Conservation (phyloP, 2,888 invertebrate species). For the Troides aeacus region DNA sequence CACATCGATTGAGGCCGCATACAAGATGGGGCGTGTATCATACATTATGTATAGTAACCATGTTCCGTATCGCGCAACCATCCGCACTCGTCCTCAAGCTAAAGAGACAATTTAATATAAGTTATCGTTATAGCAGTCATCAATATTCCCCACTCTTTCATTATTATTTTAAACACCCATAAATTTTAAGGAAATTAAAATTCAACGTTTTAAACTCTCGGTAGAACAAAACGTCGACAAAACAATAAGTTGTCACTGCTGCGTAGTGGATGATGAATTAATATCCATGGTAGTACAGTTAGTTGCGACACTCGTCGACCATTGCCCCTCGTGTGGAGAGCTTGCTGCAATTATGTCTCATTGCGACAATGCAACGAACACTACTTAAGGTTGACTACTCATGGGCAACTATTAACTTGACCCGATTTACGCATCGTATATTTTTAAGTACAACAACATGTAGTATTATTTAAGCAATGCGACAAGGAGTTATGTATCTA, state of each 20-base stretch:
- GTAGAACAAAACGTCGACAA: slow-evolving; percentile 5
- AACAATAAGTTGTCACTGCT: slow-evolving; percentile 30
- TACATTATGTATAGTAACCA: slow-evolving; percentile 64
- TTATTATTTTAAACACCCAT: not conserved
- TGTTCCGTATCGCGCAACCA: slow-evolving; percentile 56
- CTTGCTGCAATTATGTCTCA: slow-evolving; percentile 53
- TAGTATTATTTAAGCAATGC: too few relatives aligned
- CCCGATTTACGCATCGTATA: too few relatives aligned
- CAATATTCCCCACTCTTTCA: too few relatives aligned
- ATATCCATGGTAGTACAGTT: slow-evolving; percentile 53
- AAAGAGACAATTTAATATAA: slow-evolving; percentile 11
- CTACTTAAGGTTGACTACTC: slow-evolving; percentile 12
- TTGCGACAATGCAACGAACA: slow-evolving; percentile 41
- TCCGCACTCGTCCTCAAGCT: slow-evolving; percentile 48
- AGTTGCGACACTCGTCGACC: slow-evolving; percentile 46
- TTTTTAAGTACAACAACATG: too few relatives aligned
- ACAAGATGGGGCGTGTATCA: slow-evolving; percentile 63
- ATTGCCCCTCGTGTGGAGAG: slow-evolving; percentile 53
- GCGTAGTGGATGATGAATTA: slow-evolving; percentile 44
- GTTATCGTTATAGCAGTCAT: not conserved
- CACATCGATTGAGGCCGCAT: slow-evolving; percentile 75
- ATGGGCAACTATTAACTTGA: slow-evolving; percentile 7
- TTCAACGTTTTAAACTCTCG: not conserved
- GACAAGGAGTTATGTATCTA: too few relatives aligned
- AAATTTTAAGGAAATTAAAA: not conserved